Conservation (phyloP, 2,888 invertebrate genomes). For the Drosophila barbarae region DNA sequence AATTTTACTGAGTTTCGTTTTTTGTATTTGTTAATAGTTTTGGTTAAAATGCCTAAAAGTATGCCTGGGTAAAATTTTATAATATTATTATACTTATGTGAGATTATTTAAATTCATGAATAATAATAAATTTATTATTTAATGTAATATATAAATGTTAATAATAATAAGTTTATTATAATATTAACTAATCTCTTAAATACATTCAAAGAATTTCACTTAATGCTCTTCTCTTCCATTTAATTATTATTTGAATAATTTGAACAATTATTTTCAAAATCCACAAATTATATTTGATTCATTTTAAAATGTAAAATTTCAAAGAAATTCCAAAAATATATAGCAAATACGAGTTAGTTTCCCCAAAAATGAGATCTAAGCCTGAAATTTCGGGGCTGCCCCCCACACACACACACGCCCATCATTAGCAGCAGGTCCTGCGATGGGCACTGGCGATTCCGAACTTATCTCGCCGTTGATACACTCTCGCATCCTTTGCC, state of each 20-base stretch:
- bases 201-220: not conserved
- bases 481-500: constrained; percentile 28
- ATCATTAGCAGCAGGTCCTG: constrained; percentile 4
- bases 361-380: not conserved
- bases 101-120: too few relatives aligned
- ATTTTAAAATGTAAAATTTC: too few relatives aligned
- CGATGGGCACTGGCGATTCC: not conserved
- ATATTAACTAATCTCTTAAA: too few relatives aligned
- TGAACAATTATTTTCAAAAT: too few relatives aligned
- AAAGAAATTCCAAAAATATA: not conserved
- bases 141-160: too few relatives aligned
- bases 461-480: constrained; percentile 23
- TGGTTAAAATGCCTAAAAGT: not conserved
- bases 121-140: too few relatives aligned
- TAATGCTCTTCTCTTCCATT: not conserved
- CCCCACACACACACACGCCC: not conserved
- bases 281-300: not conserved
- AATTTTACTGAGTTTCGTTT: not conserved
- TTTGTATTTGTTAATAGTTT: too few relatives aligned
- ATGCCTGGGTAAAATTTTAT: not conserved
- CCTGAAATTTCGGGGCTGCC: not conserved
- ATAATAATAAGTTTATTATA: too few relatives aligned
- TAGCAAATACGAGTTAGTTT: not conserved
- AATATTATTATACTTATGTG: not conserved
- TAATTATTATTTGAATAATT: not conserved